These are phyloP conservation scores for Pelecanus crispus DNA, from an alignment of 2,113 vertebrate species.

Conservation along the genomic window DNA sequence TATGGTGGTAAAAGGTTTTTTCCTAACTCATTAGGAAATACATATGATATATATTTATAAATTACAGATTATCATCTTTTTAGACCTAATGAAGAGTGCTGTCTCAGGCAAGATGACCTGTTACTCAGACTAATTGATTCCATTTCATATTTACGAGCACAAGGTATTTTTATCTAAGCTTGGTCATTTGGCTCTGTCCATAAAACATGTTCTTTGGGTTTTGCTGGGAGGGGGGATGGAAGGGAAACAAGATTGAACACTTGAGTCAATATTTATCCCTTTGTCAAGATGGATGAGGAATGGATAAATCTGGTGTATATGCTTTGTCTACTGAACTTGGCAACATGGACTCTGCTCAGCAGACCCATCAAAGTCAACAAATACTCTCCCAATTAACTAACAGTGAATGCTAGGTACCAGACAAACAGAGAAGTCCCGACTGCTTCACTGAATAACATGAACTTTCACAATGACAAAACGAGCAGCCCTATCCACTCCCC, in stretches of 20 bases:
- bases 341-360: neutral
- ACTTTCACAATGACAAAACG: neutral
- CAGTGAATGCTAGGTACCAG: neutral
- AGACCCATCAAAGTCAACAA: conserved; percentile 19
- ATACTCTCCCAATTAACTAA: conserved; percentile 4
- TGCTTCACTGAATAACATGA: neutral
- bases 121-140: conserved; percentile 16
- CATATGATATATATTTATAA: neutral
- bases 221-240: neutral
- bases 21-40: neutral
- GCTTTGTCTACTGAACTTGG: conserved; percentile 11
- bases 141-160: neutral
- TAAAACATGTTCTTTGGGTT: neutral
- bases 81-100: conserved; percentile 1
- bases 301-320: conserved; percentile 15
- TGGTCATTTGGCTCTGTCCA: conserved; percentile 17
- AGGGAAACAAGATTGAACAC: neutral
- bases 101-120: conserved; percentile 11
- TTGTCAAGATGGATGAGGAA: conserved; percentile 34
- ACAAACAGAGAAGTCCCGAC: neutral
- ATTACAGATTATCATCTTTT: neutral
- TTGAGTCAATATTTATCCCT: conserved; percentile 49
- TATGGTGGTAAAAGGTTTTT: neutral
- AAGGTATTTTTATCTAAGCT: conserved; percentile 13
- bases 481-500: neutral